Percentiles rank a stretch among this genome's conserved stretches.
phyloP scores from a whole-genome alignment of 2,888 invertebrate species.

The Leucophenga montana region DNA sequence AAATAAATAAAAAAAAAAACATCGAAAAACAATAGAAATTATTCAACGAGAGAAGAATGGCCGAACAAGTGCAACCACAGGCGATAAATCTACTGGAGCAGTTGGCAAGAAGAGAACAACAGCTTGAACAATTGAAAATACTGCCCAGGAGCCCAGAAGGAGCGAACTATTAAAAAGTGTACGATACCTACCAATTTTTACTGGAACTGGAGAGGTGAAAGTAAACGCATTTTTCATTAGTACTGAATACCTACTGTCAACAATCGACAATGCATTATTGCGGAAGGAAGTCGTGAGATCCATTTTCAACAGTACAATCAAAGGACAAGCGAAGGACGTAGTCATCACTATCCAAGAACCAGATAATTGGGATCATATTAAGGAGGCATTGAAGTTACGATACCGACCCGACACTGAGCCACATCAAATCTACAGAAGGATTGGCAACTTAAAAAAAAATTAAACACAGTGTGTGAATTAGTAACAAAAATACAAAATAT shows the following conservation, averaged over 20 bases:
- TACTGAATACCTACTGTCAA: slow-evolving; percentile 2
- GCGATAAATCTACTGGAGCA: slow-evolving; percentile 17
- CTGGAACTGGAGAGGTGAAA: slow-evolving; percentile 4
- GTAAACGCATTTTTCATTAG: slow-evolving; percentile 29
- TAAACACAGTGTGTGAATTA: slow-evolving; percentile 30
- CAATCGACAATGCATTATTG: slow-evolving; percentile 7
- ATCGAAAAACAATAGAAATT: too few relatives aligned
- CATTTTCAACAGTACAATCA: slow-evolving; percentile 26
- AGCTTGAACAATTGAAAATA: slow-evolving; percentile 17
- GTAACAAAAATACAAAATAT: slow-evolving; percentile 29
- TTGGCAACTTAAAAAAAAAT: slow-evolving; percentile 27
- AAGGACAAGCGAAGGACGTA: slow-evolving; percentile 27
- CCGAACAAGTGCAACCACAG: background rate
- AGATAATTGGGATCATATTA: slow-evolving; percentile 26
- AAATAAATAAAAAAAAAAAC: background rate
- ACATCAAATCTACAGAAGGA: slow-evolving; percentile 32
- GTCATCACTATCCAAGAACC: slow-evolving; percentile 23
- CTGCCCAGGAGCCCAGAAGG: slow-evolving; percentile 11
- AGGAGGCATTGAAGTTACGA: slow-evolving; percentile 28
- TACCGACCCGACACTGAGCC: slow-evolving; percentile 26
- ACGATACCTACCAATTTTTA: slow-evolving; percentile 2
- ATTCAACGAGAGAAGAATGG: background rate
- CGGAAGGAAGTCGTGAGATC: slow-evolving; percentile 8
- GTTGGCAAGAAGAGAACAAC: slow-evolving; percentile 27
- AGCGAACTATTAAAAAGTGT: slow-evolving; percentile 21